Evolutionary conservation across 1,140 invertebrate genomes (phyloP), one percentile per base, ranked within the genome.

Genomic region (Trinorchestia longiramus): DNA sequence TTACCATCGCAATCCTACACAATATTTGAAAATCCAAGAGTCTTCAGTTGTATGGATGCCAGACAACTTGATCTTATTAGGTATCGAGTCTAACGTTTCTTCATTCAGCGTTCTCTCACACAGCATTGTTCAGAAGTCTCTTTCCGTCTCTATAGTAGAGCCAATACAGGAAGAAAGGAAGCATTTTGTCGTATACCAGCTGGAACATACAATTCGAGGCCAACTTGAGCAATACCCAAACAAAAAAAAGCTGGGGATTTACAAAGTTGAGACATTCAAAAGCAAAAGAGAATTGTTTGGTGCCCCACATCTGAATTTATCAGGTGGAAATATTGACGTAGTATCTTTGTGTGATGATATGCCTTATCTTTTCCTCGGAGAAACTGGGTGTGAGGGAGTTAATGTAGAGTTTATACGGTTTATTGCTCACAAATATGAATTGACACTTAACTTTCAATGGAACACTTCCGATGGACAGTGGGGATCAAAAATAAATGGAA

Each of bases 401-500:
- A 42, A 41, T 42, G 0, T 90, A 1, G 88, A 41, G 11, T 41
- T 90, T 43, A 11, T 90, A 4, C 43, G 15, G 4, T 19, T 28
- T 42, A 90, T 90, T 90, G 23, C 36, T 43, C 15, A 90, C 1
- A 90, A 90, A 43, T 36, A 90, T 36, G 28, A 43, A 90, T 90
- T 90, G n/a, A 42, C 88, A 41, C 6, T 17, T 42, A 90, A 42
- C 28, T 11, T 90, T 90, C 88, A 90, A 90, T 43, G 43, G 88
- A 42, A 77, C 28, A 36, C 88, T 53, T 41, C 62, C 47, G 95
- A 95, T n/a, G 28, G 43, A 3, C 41, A n/a, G 19, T 96, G 96
- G 96, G 96, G 96, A 42, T 95, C 95, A 0, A 95, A 87, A 87
- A 95, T 96, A 87, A 96, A 96, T 43, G 96, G 96, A 6, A 96